Evolutionary conservation across 2,888 invertebrate species (phyloP).

Genomic region (Nebria brevicollis): DNA sequence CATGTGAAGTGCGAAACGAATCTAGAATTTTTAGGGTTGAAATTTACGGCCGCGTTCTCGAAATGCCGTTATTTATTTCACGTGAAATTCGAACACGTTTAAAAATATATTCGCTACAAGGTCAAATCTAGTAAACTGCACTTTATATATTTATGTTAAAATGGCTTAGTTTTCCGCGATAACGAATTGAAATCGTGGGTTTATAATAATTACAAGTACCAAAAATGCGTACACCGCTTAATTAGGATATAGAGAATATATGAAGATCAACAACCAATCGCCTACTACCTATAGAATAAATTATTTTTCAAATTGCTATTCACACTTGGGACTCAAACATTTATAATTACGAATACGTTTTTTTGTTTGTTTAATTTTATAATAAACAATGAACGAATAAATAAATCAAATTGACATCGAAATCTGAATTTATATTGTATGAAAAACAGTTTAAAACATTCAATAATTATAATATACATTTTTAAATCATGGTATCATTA

Average conservation of each 20-base stretch:
- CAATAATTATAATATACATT: neutral
- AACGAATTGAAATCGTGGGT: conserved; percentile 12
- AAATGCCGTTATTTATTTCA: neutral
- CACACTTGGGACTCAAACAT: neutral
- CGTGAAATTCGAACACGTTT: too few species aligned
- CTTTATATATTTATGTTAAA: too few species aligned
- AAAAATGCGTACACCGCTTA: conserved; percentile 25
- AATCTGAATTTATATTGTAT: neutral
- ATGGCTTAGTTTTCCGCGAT: neutral
- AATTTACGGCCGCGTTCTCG: neutral
- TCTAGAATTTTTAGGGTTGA: neutral
- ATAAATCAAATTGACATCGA: neutral
- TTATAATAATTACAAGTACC: conserved; percentile 23
- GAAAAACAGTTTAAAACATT: neutral
- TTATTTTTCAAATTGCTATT: neutral
- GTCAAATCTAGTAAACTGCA: too few species aligned
- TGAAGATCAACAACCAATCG: conserved; percentile 6
- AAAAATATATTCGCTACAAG: too few species aligned
- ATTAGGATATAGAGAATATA: conserved; percentile 7
- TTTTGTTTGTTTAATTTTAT: neutral
- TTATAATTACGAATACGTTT: neutral
- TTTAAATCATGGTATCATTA: neutral
- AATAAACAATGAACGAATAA: neutral
- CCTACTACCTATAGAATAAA: neutral
- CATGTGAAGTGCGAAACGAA: neutral